phyloP scores from a whole-genome alignment of 2,113 vertebrate species.

The Corynorhinus townsendii region DNA sequence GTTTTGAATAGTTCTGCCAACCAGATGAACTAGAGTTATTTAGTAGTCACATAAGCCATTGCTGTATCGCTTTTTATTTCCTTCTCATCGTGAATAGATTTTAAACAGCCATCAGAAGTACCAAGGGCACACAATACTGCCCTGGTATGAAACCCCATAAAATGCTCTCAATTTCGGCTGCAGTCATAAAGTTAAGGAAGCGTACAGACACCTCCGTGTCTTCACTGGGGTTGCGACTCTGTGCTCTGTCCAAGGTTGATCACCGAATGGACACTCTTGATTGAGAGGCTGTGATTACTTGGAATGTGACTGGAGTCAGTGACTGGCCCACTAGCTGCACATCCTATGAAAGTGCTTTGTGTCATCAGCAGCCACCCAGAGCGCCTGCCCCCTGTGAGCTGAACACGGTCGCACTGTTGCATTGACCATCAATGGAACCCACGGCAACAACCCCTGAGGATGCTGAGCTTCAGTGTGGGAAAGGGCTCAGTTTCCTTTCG shows the following conservation, averaged over 20 bases:
- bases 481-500: background rate
- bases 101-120: background rate
- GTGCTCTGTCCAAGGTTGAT: background rate
- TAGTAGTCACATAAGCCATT: background rate
- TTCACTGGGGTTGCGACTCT: background rate
- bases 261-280: background rate
- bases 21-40: background rate
- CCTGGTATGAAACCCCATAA: background rate
- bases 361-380: background rate
- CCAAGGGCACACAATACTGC: background rate
- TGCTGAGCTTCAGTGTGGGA: background rate
- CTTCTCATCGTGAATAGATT: background rate
- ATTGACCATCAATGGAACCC: no score
- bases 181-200: background rate
- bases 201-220: fast-evolving
- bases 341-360: background rate
- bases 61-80: background rate
- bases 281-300: background rate
- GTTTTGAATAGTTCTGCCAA: background rate
- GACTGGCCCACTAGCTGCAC: background rate
- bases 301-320: background rate
- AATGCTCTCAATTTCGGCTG: background rate
- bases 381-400: background rate
- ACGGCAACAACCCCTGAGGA: no score
- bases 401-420: background rate